Base-by-base conservation (phyloP, 2,797 vertebrate genomes). In the Pangasius macronema region DNA sequence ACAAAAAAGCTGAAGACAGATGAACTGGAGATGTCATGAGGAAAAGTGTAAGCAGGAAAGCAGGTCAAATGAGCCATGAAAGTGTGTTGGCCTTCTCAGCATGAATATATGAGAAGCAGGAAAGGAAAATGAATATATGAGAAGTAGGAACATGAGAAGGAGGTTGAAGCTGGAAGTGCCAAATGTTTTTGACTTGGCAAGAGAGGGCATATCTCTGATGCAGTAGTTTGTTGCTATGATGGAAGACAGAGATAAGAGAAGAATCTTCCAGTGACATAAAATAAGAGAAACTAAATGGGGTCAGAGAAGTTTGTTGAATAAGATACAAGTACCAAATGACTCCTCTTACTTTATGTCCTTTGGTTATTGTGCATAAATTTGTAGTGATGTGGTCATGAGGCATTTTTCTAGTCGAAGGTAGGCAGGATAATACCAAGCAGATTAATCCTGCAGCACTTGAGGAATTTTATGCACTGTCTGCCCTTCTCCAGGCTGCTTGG, bases 401-500 rank as follows among this genome's bases (percentile, higher is more conserved):
- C 76, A 20, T 75, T 76, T 55, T 61, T 73, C 68, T 87, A 68
- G 57, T 70, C 80, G 75, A 61, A 87, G 61, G 57, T 72, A 83
- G 77, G 14, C 65, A 68, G 63, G 82, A 87, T 87, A 83, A 82
- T 20, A 81, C 87, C 67, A 86, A 63, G 85, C 82, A 89, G 57
- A 63, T 75, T 77, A 86, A 85, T 36, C 30, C 36, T 0, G 59
- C 46, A 75, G 46, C 24, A 51, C 53, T 3, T 39, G n/a, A 75
- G 84, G 88, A 91, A 87, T 87, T 86, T 89, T 75, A 85, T 83
- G 81, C 68, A 82, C 82, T 85, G 76, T 85, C 76, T 61, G 36
- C 24, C 59, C 57, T 83, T 33, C 77, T 81, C 65, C 33, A 79
- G 83, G 46, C 81, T 57, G 27, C 42, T 6, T 0, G 46, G 53